phyloP scores from a whole-genome alignment of 2,888 invertebrate genomes.

The Clanis bilineata region DNA sequence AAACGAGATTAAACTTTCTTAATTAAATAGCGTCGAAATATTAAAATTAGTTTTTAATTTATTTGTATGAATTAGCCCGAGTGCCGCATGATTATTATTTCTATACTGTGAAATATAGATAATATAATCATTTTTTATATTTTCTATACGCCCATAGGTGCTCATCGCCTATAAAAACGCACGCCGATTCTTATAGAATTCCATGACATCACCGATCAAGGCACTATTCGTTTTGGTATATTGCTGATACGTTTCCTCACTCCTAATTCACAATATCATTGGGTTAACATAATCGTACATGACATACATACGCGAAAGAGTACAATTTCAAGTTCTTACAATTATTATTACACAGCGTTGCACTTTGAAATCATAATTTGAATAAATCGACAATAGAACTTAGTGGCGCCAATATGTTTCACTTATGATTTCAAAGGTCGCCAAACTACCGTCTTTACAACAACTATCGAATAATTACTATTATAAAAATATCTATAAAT shows the following conservation, averaged over 20 bases:
- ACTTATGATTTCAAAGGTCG: conserved; percentile 44
- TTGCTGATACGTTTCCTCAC: conserved; percentile 81
- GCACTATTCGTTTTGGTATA: conserved; percentile 81
- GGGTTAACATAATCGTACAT: conserved; percentile 64
- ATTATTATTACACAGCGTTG: conserved; percentile 46
- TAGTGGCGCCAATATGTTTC: conserved; percentile 22
- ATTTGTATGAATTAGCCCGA: conserved; percentile 65
- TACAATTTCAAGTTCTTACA: conserved; percentile 64
- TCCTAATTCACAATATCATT: conserved; percentile 76
- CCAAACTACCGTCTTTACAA: conserved; percentile 56
- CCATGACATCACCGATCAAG: conserved; percentile 67
- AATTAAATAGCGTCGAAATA: conserved; percentile 60
- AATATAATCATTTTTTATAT: conserved; percentile 71
- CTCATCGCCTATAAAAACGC: conserved; percentile 54
- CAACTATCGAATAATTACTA: conserved; percentile 73
- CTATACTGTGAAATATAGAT: conserved; percentile 81
- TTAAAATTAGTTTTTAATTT: conserved; percentile 51
- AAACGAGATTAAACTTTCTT: conserved; percentile 62
- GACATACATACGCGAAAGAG: conserved; percentile 65
- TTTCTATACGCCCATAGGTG: conserved; percentile 45
- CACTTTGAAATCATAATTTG: conserved; percentile 40
- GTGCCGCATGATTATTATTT: conserved; percentile 81
- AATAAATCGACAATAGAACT: conserved; percentile 19
- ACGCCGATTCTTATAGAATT: conserved; percentile 56
- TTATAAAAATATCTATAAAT: conserved; percentile 80